Evolutionary conservation across 2,888 invertebrate genomes (phyloP).

Genomic region (Sepiola atlantica): DNA sequence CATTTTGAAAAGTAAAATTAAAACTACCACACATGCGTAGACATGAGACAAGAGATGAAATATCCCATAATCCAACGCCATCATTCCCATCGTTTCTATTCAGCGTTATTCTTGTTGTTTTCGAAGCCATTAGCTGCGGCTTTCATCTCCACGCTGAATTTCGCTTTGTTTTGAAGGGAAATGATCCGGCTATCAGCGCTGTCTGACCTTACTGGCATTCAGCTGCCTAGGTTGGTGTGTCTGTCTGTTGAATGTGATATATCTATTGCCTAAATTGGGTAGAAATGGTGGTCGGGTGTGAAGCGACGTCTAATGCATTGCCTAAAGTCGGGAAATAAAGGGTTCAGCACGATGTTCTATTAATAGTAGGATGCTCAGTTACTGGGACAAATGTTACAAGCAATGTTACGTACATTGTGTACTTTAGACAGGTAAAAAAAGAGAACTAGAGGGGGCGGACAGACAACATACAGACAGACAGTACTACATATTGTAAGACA

Average conservation of each 20-base stretch:
- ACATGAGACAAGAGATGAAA: not conserved
- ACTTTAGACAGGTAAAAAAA: too few species aligned
- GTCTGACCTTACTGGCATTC: not conserved
- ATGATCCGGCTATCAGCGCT: not conserved
- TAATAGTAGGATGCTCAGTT: not conserved
- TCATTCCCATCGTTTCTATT: not conserved
- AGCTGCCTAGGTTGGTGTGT: not conserved
- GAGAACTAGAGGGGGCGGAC: too few species aligned
- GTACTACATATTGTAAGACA: too few species aligned
- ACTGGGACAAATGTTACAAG: not conserved
- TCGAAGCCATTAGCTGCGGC: not conserved
- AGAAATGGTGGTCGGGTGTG: too few species aligned
- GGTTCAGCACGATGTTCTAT: not conserved
- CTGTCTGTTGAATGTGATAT: not conserved
- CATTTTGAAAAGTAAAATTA: too few species aligned
- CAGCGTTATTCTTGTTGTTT: not conserved
- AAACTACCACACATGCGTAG: not conserved
- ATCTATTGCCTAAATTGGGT: not conserved
- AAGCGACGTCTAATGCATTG: too few species aligned
- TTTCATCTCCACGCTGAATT: not conserved
- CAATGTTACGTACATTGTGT: not conserved
- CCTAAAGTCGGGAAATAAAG: not conserved
- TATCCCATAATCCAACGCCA: not conserved
- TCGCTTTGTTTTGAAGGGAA: not conserved
- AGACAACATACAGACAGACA: too few species aligned